phyloP scores from a whole-genome alignment of 2,797 vertebrate species.

The Malurus leucopterus region DNA sequence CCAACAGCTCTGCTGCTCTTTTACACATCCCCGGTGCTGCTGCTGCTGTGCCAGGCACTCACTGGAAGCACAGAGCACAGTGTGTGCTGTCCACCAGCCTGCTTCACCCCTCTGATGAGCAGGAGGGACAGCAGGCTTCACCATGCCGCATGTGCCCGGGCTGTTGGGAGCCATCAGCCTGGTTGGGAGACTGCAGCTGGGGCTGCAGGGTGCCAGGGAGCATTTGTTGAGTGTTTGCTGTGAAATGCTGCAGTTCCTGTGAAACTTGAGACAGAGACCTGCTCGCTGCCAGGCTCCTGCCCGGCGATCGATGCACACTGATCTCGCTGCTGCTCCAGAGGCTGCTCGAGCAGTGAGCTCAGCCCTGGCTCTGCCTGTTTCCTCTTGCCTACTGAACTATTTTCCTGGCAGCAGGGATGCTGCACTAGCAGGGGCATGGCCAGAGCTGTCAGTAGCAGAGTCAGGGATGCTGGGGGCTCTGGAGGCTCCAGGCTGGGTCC shows the following conservation, averaged over 20 bases:
- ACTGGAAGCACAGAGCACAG: background rate
- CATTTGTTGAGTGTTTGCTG: background rate
- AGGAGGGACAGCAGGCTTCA: background rate
- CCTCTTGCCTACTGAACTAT: background rate
- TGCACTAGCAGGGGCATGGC: background rate
- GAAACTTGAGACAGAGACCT: background rate
- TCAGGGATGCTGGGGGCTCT: background rate
- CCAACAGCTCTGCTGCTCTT: background rate
- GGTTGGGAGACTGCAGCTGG: background rate
- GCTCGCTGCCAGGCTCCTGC: background rate
- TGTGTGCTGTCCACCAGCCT: fast-evolving
- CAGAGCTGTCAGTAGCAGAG: background rate
- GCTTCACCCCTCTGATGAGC: background rate
- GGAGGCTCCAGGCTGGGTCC: background rate
- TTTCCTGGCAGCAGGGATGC: background rate
- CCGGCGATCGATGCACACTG: fast-evolving
- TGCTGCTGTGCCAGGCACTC: background rate
- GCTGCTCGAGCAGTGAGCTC: background rate
- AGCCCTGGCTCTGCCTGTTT: background rate
- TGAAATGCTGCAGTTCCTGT: background rate
- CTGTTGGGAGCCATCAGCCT: background rate
- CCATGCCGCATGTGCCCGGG: fast-evolving
- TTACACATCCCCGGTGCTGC: background rate
- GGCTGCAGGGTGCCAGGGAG: background rate
- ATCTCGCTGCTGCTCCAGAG: fast-evolving